These are phyloP conservation scores for Drosophila falleni DNA, from an alignment of 2,888 invertebrate species.

Conservation along the genomic window DNA sequence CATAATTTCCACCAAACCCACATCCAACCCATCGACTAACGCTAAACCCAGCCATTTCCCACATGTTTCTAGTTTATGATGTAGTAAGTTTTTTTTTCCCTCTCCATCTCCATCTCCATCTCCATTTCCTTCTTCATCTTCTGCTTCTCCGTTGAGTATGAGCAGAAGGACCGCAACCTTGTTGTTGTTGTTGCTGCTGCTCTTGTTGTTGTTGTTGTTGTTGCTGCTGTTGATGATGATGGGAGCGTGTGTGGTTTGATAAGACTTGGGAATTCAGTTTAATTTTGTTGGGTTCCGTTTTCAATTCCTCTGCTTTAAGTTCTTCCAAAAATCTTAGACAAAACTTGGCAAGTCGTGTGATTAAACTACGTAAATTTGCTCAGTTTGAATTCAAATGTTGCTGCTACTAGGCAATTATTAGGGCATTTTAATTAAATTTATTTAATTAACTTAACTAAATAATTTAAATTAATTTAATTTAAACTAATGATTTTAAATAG, in stretches of 20 bases:
- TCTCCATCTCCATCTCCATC: neutral
- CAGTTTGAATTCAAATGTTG: no score
- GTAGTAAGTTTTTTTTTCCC: constrained; percentile 64
- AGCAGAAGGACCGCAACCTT: constrained; percentile 20
- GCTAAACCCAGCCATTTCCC: constrained; percentile 42
- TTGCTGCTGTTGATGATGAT: constrained; percentile 48
- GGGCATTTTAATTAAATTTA: no score
- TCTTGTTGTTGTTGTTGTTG: no score
- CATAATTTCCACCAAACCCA: constrained; percentile 68
- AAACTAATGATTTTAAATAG: no score
- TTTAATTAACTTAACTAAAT: no score
- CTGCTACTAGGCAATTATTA: no score
- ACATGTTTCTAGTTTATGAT: constrained; percentile 77
- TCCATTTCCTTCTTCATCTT: constrained; percentile 3
- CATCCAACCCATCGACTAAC: constrained; percentile 35
- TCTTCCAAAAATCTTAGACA: constrained; percentile 3
- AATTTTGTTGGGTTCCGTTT: constrained; percentile 52
- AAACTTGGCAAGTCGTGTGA: neutral
- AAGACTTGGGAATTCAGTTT: constrained; percentile 58
- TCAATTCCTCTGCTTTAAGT: constrained; percentile 24
- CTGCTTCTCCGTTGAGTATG: constrained; percentile 7
- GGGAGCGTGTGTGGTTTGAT: constrained; percentile 75
- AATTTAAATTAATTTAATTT: no score
- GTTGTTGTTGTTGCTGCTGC: constrained; percentile 4
- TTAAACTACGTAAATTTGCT: no score